Evolutionary conservation across 2,797 vertebrate species (phyloP), one percentile per base, ranked within the genome.

Genomic region (Eulemur coronatus): DNA sequence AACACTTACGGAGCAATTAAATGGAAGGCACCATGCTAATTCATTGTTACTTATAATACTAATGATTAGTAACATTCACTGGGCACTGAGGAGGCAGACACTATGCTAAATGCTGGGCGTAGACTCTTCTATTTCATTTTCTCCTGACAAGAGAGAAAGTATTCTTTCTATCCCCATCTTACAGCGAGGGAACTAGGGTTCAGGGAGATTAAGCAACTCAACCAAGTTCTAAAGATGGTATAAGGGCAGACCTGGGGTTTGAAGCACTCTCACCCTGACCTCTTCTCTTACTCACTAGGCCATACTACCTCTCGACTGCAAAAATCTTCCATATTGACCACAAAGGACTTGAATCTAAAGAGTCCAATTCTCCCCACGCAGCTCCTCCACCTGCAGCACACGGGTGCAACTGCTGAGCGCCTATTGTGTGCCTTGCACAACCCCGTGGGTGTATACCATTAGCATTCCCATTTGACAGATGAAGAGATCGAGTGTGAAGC

Each of bases 371-470:
- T 28, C 33, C n/a, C 43, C 2, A 4, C 10, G 38, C 7, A 24
- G 50, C 38, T 24, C 14, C 18, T 15, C 26, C 7, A 2, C 17
- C 6, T 50, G 17, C 73, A 61, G 73, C 15, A 14, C 4, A 70
- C 20, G 12, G 18, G 4, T 22, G 1, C 24, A 73, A 5, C 43
- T 20, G 15, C 1, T 12, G 38, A 73, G 65, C 26, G 12, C 57
- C 88, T 35, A 48, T 9, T 12, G 18, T 24, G 38, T 17, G 50
- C 35, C 61, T 13, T 6, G 28, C 41, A 67, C 9, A 76, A 50
- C 11, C 17, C 50, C 46, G 33, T 0, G 3, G 22, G 15, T 10
- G 1, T 18, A 30, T 30, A 5, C 26, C 7, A 10, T 9, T 17
- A 5, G 13, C 20, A 46, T 13, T 75, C 35, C 43, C 14, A 52